Percentiles rank a stretch among this genome's conserved stretches.
phyloP scores from a whole-genome alignment of 2,888 invertebrate species.

The Amiota mariae region DNA sequence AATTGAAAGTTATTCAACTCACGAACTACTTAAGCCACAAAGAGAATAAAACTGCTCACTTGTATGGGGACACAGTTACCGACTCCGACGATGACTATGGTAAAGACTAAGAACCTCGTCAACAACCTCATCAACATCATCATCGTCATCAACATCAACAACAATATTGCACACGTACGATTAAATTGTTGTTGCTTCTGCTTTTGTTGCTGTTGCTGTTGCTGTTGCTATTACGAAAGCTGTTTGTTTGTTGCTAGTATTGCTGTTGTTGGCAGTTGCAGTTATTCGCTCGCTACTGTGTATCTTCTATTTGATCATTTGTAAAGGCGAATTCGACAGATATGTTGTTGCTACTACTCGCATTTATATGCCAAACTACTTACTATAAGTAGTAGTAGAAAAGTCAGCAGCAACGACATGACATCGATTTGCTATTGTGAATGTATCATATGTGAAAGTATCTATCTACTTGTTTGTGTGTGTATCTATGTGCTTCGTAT shows the following conservation, averaged over 20 bases:
- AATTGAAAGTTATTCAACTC: conserved; percentile 70
- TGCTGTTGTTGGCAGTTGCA: conserved; percentile 49
- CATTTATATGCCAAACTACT: conserved; percentile 46
- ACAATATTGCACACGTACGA: conserved; percentile 54
- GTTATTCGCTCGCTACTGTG: conserved; percentile 54
- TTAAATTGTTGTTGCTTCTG: conserved; percentile 49
- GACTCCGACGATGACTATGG: not conserved
- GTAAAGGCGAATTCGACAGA: conserved; percentile 60
- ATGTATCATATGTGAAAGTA: too few species aligned
- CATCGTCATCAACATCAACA: conserved; percentile 42
- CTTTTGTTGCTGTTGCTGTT: conserved; percentile 29
- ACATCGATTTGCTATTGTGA: conserved; percentile 51
- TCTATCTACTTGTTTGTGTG: too few species aligned
- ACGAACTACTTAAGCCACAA: conserved; percentile 66
- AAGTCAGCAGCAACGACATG: conserved; percentile 45
- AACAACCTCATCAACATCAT: conserved; percentile 25
- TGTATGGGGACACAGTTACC: not conserved
- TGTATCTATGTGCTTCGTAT: conserved; percentile 44
- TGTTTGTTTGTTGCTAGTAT: conserved; percentile 33
- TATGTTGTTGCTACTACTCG: conserved; percentile 47
- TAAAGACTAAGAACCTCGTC: conserved; percentile 23
- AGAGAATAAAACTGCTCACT: conserved; percentile 12
- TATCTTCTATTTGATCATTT: conserved; percentile 64
- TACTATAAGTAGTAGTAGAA: conserved; percentile 41
- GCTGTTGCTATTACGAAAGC: conserved; percentile 25